Conservation (phyloP, 37 sponge, comb jelly and placozoan genomes). For the Eunapius fragilis region DNA sequence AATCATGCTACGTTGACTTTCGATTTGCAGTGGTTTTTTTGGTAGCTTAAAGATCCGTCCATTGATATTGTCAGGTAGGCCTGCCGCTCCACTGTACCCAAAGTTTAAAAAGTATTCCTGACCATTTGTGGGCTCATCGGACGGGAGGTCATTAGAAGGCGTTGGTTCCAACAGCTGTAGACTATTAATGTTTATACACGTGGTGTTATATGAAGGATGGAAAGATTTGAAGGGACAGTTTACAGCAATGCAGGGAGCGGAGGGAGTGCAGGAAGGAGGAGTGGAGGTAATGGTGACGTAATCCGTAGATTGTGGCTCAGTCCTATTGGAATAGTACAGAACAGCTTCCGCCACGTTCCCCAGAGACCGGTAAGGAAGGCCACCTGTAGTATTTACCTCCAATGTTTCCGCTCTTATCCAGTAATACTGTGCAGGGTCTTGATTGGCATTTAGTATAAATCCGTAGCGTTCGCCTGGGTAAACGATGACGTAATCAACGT, state of each 20-base stretch:
- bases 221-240: constrained; percentile 77
- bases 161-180: not conserved
- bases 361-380: constrained; percentile 37
- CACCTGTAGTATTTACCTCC: constrained; percentile 25
- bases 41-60: constrained; percentile 1
- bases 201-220: constrained; percentile 38
- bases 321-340: constrained; percentile 52
- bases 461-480: constrained; percentile 77
- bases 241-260: constrained; percentile 51
- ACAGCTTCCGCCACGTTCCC: constrained; percentile 64
- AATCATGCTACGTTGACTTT: not conserved
- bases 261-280: not conserved
- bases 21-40: not conserved
- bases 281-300: constrained; percentile 7
- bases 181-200: constrained; percentile 4
- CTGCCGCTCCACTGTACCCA: constrained; percentile 3
- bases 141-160: not conserved
- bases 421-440: constrained; percentile 22
- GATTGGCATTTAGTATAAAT: constrained; percentile 46
- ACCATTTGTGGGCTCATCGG: not conserved
- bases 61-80: constrained; percentile 15
- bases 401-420: constrained; percentile 62
- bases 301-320: not conserved
- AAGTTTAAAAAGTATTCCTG: constrained; percentile 34
- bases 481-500: constrained; percentile 68